Conservation (phyloP, 2,113 vertebrate genomes). For the Perca schrenkii region DNA sequence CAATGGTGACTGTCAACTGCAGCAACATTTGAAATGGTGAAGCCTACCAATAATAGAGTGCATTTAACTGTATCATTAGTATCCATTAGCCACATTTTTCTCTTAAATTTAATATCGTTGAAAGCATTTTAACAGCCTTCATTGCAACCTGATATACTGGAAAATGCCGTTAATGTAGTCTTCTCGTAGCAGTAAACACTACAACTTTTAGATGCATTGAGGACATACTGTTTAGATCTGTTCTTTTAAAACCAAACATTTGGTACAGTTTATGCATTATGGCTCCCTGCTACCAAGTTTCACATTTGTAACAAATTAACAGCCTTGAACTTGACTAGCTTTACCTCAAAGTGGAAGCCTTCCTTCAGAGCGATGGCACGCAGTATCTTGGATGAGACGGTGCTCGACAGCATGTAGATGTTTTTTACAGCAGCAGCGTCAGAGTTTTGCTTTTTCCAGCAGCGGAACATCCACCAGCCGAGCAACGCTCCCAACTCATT, state of each 20-base stretch:
- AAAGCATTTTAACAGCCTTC: background rate
- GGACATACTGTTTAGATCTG: background rate
- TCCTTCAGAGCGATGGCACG: slow-evolving; percentile 95
- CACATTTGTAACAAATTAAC: background rate
- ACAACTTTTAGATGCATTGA: background rate
- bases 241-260: background rate
- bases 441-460: slow-evolving; percentile 90
- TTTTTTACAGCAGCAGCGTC: slow-evolving; percentile 86
- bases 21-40: slow-evolving; percentile 3
- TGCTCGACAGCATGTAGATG: slow-evolving; percentile 95
- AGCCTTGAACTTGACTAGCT: background rate
- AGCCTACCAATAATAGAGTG: background rate
- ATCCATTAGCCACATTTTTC: background rate
- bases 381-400: slow-evolving; percentile 97
- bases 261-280: background rate
- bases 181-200: background rate
- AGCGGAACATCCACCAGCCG: slow-evolving; percentile 96
- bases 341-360: slow-evolving; percentile 98
- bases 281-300: background rate
- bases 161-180: background rate
- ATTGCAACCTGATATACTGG: background rate
- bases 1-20: background rate
- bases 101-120: background rate
- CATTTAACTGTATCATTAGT: background rate
- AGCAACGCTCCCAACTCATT: slow-evolving; percentile 95